Evolutionary conservation across 2,888 invertebrate genomes (phyloP).

Genomic region (Drepana falcataria): DNA sequence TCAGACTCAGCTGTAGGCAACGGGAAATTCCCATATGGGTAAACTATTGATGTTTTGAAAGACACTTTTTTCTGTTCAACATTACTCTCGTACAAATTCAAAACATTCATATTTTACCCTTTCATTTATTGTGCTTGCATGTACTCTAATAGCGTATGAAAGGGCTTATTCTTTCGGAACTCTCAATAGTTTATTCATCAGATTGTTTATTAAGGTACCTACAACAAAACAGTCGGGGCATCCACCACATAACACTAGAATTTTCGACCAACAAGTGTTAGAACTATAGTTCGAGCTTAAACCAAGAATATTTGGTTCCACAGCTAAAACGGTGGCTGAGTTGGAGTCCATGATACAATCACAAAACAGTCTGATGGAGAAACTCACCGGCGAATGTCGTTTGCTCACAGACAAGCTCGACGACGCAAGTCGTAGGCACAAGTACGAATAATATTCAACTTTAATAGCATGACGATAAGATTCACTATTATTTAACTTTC

Average conservation of each 20-base stretch:
- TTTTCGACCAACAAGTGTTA: slow-evolving; percentile 2
- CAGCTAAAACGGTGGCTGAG: slow-evolving; percentile 93
- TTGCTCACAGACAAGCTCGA: slow-evolving; percentile 93
- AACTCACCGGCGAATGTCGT: slow-evolving; percentile 93
- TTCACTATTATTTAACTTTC: slow-evolving; percentile 21
- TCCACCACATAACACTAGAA: neutral
- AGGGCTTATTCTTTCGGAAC: slow-evolving; percentile 58
- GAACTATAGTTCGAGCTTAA: slow-evolving; percentile 47
- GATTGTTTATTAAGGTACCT: slow-evolving; percentile 58
- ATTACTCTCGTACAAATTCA: slow-evolving; percentile 39
- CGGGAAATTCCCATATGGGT: slow-evolving; percentile 50
- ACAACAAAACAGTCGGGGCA: slow-evolving; percentile 3
- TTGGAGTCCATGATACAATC: slow-evolving; percentile 93
- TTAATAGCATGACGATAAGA: slow-evolving; percentile 51
- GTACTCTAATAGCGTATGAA: slow-evolving; percentile 56
- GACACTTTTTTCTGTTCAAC: slow-evolving; percentile 21
- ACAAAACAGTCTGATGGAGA: slow-evolving; percentile 95
- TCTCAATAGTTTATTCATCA: slow-evolving; percentile 85
- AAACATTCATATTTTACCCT: slow-evolving; percentile 78
- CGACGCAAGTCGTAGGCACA: slow-evolving; percentile 91
- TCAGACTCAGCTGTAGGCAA: slow-evolving; percentile 9
- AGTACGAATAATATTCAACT: slow-evolving; percentile 81
- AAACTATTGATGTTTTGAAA: slow-evolving; percentile 79
- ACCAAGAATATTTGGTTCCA: slow-evolving; percentile 71
- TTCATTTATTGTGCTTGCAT: slow-evolving; percentile 74